Percentiles rank a stretch among this genome's conserved stretches.
phyloP scores from a whole-genome alignment of 2,888 invertebrate species.

The Epirrhoe alternata region DNA sequence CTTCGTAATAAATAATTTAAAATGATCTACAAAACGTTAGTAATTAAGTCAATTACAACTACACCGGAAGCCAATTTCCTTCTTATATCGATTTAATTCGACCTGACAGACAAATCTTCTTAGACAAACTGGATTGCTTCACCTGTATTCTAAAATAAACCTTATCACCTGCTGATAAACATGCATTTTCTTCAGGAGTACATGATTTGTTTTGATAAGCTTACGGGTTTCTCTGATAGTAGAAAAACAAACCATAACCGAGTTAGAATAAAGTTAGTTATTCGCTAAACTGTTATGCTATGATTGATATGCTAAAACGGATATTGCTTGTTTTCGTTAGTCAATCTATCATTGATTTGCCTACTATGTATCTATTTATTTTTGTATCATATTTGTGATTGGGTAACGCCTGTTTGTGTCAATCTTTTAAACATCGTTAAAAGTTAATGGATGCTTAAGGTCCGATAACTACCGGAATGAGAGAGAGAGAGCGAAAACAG shows the following conservation, averaged over 20 bases:
- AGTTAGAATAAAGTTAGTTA: not conserved
- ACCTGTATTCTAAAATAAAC: slow-evolving; percentile 9
- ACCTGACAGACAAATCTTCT: slow-evolving; percentile 28
- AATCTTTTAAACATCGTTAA: no score
- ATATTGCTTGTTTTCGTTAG: slow-evolving; percentile 13
- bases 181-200: not conserved
- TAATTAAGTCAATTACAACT: slow-evolving; percentile 38
- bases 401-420: not conserved
- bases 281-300: not conserved
- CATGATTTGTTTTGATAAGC: slow-evolving; percentile 10
- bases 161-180: slow-evolving; percentile 7
- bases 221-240: not conserved
- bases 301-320: slow-evolving; percentile 10
- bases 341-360: slow-evolving; percentile 18
- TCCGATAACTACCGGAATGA: no score
- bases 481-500: no score
- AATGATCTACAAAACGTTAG: slow-evolving; percentile 33
- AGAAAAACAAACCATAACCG: not conserved
- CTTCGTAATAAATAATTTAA: slow-evolving; percentile 13
- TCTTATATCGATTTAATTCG: slow-evolving; percentile 40
- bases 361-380: not conserved
- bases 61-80: slow-evolving; percentile 42
- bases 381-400: not conserved
- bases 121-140: slow-evolving; percentile 15
- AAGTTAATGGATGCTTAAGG: no score